Evolutionary conservation across 2,797 vertebrate genomes (phyloP), one percentile per base, ranked within the genome.

Genomic region (Poecilia picta): DNA sequence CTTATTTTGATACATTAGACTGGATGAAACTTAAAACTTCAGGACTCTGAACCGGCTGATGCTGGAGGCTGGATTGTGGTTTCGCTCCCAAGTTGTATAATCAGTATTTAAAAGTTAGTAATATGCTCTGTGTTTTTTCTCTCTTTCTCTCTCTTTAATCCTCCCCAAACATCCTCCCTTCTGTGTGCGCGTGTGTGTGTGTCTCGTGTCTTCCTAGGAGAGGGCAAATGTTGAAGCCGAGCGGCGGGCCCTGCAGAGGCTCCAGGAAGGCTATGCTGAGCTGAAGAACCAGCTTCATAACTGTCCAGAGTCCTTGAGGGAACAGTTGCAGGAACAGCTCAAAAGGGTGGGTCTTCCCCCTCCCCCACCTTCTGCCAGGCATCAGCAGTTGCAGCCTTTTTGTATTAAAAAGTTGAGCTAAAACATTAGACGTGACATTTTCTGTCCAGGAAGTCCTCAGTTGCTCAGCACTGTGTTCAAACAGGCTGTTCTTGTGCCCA

Each of bases 271-370:
- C 93, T 97, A 96, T 95, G 95, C 95, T 94, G 97, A 98, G 95
- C 95, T 97, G 96, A 96, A 96, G 97, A 97, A 94, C 94, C 98
- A 98, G 96, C 97, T 99, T 88, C 97, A 97, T 96, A 98, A 98
- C 95, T 98, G 98, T 95, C 98, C 98, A 46, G 98, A 99, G 95
- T 98, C 98, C 76, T 93, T 98, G 95, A 95, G 95, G 93, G 98
- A 98, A 94, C 98, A 98, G 95, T 95, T 99, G 93, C 97, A 96
- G 95, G 97, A 98, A 88, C 97, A 98, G 96, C 96, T 98, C 94
- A 97, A 96, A 95, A 95, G 97, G 98, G 98, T 99, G 97, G 97
- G 98, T 99, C 76, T 71, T 80, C 59, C 84, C 66, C 49, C 64
- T 2, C 75, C n/a, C 10, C 81, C 84, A 78, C 82, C 59, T 1